phyloP scores from a whole-genome alignment of 2,797 vertebrate species.

The Nasua narica region DNA sequence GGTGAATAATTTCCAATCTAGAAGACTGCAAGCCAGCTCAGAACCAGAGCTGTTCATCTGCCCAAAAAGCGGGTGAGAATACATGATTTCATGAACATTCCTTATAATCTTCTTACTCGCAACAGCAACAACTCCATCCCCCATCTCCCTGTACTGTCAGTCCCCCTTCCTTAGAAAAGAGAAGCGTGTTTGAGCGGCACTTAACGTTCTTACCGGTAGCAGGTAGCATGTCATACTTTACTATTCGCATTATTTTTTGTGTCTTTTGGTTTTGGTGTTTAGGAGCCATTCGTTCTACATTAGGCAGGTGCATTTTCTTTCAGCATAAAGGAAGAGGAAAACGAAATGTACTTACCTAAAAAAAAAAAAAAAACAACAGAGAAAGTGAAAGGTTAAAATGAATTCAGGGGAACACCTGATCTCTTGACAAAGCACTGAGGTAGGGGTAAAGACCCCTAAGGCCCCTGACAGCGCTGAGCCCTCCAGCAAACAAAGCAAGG shows the following conservation, averaged over 20 bases:
- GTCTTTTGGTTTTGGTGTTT: conserved; percentile 36
- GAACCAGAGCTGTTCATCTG: neutral
- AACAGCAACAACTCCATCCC: neutral
- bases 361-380: conserved; percentile 78
- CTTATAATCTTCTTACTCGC: neutral
- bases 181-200: neutral
- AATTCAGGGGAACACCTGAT: neutral
- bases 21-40: neutral
- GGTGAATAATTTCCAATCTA: neutral
- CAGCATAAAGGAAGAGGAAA: conserved; percentile 71
- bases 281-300: conserved; percentile 48
- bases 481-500: neutral
- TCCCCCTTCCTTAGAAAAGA: neutral
- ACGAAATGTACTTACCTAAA: conserved; percentile 83
- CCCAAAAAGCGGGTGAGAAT: neutral
- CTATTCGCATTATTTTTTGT: neutral
- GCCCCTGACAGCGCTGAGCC: fast-evolving
- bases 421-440: neutral
- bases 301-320: conserved; percentile 61
- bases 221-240: neutral
- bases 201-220: conserved; percentile 67
- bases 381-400: conserved; percentile 44
- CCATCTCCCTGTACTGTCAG: fast-evolving
- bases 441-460: neutral
- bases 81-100: conserved; percentile 20